Conservation (phyloP, 2,113 vertebrate species). For the Fregata magnificens region DNA sequence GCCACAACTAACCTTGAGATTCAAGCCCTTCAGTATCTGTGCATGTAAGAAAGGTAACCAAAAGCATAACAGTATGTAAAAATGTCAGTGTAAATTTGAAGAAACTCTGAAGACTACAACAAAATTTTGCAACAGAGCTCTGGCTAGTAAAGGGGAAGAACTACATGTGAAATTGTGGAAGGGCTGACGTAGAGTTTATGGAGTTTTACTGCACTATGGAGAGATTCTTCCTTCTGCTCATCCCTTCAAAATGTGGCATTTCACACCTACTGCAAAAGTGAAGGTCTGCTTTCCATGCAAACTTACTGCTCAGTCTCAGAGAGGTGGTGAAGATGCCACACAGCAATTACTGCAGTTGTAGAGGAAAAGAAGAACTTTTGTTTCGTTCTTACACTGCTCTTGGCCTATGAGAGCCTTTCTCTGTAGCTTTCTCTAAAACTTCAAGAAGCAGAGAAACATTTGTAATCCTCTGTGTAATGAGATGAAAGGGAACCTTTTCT, state of each 20-base stretch:
- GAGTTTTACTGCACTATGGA: background rate
- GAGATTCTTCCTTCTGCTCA: background rate
- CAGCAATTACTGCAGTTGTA: background rate
- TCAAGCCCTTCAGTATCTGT: conserved; percentile 76
- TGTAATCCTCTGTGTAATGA: background rate
- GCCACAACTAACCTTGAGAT: conserved; percentile 80
- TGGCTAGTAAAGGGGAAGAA: too few relatives aligned
- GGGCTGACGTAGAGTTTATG: background rate
- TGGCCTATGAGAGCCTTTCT: background rate
- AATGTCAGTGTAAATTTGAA: background rate
- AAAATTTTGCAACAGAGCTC: background rate
- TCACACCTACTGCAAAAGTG: background rate
- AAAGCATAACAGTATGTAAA: background rate
- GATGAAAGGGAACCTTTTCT: background rate
- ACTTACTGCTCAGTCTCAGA: background rate
- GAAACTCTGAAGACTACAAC: background rate
- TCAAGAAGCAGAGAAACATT: background rate
- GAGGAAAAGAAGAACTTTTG: background rate
- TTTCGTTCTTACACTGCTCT: background rate
- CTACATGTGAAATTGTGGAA: too few relatives aligned
- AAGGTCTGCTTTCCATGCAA: background rate
- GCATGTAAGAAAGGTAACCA: background rate
- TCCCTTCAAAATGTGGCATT: background rate
- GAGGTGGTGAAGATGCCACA: background rate
- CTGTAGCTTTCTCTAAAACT: background rate